Conservation (phyloP, 2,888 invertebrate species). For the Tetragonisca angustula region DNA sequence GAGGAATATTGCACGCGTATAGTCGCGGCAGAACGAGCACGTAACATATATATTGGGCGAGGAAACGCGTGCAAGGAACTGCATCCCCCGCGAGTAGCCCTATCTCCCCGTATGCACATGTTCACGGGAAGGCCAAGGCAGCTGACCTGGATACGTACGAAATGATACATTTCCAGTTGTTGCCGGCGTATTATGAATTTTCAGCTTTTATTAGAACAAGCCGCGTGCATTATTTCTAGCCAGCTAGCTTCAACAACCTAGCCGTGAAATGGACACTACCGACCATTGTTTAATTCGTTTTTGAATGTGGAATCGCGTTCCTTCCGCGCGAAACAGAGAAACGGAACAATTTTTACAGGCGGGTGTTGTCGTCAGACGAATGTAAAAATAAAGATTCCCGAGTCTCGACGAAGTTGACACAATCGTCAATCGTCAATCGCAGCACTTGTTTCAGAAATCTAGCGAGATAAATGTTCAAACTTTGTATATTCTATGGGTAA, state of each 20-base stretch:
- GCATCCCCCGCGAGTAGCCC: constrained; percentile 17
- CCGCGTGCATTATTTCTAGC: constrained; percentile 38
- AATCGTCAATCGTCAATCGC: too few relatives aligned
- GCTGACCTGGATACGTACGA: constrained; percentile 71
- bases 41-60: neutral
- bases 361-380: neutral
- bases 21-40: neutral
- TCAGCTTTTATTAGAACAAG: constrained; percentile 66
- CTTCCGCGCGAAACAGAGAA: too few relatives aligned
- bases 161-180: constrained; percentile 70
- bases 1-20: constrained; percentile 11
- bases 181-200: constrained; percentile 73
- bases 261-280: constrained; percentile 26
- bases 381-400: too few relatives aligned
- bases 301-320: neutral
- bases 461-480: too few relatives aligned
- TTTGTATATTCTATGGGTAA: too few relatives aligned
- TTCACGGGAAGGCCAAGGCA: constrained; percentile 48
- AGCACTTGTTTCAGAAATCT: too few relatives aligned
- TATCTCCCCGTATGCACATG: constrained; percentile 31
- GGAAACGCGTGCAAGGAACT: constrained; percentile 33
- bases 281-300: constrained; percentile 43
- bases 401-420: too few relatives aligned
- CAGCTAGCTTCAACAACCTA: constrained; percentile 24
- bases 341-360: neutral